A percentile compares a stretch with the other conserved stretches of the same genome.
Conservation (phyloP, 2,113 vertebrate genomes). For the Malurus cyaneus region DNA sequence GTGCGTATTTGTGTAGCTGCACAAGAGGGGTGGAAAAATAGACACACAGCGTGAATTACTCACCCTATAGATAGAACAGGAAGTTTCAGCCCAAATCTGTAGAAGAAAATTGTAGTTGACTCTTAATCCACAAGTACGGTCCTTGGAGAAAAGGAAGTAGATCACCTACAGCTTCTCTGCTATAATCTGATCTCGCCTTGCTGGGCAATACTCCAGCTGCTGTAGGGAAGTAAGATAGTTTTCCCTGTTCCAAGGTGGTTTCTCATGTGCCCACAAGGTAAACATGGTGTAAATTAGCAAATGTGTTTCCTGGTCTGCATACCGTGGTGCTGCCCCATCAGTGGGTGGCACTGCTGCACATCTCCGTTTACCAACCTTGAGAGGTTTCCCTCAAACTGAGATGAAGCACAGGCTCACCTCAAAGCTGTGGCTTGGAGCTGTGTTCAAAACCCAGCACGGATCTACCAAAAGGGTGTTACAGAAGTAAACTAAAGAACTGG, state of each 20-base stretch:
- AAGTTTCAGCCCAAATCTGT: conserved; percentile 24
- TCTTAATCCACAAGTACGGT: not conserved
- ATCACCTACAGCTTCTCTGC: not conserved
- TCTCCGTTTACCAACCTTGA: not conserved
- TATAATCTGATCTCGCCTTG: not conserved
- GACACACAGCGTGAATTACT: not conserved
- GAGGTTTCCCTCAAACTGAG: not conserved
- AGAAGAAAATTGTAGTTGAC: not conserved
- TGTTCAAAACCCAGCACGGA: not conserved
- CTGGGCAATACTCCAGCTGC: not conserved
- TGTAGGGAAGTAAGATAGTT: not conserved
- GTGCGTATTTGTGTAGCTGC: not conserved
- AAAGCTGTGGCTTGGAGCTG: not conserved
- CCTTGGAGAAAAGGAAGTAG: not conserved
- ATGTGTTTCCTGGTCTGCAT: not conserved
- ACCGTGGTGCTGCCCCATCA: not conserved
- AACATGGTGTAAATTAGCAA: not conserved
- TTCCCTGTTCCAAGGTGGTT: not conserved
- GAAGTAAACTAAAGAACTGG: not conserved
- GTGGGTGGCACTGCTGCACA: not conserved
- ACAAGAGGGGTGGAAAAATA: conserved; percentile 23
- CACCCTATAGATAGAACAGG: conserved; percentile 37
- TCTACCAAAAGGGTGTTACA: not conserved
- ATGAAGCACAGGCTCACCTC: not conserved
- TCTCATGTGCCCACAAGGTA: not conserved